Evolutionary conservation across 1,140 invertebrate genomes (phyloP).

Genomic region (Trichonephila clavipes): DNA sequence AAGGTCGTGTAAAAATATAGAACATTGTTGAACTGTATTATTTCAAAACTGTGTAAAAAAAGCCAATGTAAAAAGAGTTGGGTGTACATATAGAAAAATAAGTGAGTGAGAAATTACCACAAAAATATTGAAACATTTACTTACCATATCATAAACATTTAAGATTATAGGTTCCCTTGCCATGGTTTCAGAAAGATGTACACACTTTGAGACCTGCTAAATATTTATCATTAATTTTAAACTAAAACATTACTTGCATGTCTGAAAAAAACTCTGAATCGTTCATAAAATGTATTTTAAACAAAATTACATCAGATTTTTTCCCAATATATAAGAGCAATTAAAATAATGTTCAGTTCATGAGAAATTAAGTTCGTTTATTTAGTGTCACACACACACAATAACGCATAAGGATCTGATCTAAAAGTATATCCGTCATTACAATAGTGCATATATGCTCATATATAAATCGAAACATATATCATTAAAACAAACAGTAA

Average conservation of each 20-base stretch:
- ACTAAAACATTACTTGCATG: neutral
- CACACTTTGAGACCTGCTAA: neutral
- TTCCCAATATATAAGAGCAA: too few relatives aligned
- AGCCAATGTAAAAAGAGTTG: too few relatives aligned
- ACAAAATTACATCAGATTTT: too few relatives aligned
- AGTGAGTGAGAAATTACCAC: neutral
- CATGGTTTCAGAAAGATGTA: constrained; percentile 81
- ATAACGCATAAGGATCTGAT: neutral
- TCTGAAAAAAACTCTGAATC: neutral
- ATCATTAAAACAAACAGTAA: neutral
- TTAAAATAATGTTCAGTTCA: too few relatives aligned
- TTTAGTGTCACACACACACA: too few relatives aligned
- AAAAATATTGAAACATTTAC: constrained; percentile 76
- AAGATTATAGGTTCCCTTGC: constrained; percentile 92
- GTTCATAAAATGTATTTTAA: too few relatives aligned
- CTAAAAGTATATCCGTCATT: neutral
- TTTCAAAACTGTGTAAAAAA: too few relatives aligned
- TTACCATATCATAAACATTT: constrained; percentile 88
- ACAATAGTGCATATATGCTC: neutral
- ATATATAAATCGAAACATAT: neutral
- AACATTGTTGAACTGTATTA: too few relatives aligned
- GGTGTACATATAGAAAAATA: neutral
- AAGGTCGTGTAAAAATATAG: too few relatives aligned
- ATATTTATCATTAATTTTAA: constrained; percentile 1
- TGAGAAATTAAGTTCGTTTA: too few relatives aligned